phyloP scores from a whole-genome alignment of 2,797 vertebrate genomes.

The Argya squamiceps region DNA sequence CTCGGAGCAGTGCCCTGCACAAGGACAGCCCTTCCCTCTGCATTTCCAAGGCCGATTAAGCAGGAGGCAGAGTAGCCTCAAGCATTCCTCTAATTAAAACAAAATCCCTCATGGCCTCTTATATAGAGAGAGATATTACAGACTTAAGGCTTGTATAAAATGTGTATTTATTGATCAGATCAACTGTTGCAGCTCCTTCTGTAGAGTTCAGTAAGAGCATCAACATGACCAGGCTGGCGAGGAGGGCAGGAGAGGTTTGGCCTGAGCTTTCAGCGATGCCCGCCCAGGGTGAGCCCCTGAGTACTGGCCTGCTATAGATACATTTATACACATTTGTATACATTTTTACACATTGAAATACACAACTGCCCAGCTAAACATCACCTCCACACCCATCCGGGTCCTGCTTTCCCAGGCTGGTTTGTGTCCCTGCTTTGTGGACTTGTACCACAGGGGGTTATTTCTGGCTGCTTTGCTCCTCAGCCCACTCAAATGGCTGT shows the following conservation, averaged over 20 bases:
- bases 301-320: background rate
- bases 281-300: accelerated
- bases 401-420: background rate
- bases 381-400: background rate
- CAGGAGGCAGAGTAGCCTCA: background rate
- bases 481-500: accelerated
- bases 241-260: background rate
- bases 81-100: constrained; percentile 52
- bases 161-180: background rate
- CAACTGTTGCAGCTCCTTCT: background rate
- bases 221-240: accelerated
- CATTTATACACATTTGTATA: background rate
- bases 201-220: background rate
- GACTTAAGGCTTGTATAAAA: background rate
- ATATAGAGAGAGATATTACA: background rate
- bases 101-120: constrained; percentile 6
- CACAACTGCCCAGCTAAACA: background rate
- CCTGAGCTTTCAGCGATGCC: accelerated
- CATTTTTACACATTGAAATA: background rate
- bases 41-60: background rate
- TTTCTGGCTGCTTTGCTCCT: background rate
- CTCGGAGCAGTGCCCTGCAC: background rate
- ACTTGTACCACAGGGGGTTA: background rate
- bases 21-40: background rate
- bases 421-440: background rate